phyloP scores from a whole-genome alignment of 1,140 invertebrate genomes.

The Heliconius eleuchia region DNA sequence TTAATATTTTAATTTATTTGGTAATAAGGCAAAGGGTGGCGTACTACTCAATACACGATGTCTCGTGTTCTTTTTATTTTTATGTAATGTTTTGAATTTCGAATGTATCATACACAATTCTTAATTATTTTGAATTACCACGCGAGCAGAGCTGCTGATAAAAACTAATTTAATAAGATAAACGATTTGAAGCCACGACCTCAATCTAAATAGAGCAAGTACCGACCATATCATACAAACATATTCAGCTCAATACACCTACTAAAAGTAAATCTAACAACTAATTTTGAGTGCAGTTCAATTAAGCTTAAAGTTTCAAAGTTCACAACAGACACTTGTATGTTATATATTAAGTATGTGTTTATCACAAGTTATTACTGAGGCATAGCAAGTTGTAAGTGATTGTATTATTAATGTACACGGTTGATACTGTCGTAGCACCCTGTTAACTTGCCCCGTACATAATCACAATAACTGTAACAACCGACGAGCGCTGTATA shows the following conservation, averaged over 20 bases:
- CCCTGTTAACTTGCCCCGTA: slow-evolving; percentile 52
- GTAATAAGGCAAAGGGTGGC: no score
- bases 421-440: slow-evolving; percentile 52
- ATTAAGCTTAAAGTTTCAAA: slow-evolving; percentile 1
- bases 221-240: not conserved
- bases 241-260: not conserved
- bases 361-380: slow-evolving; percentile 45
- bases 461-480: slow-evolving; percentile 68
- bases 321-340: not conserved
- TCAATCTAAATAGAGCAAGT: no score
- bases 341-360: not conserved
- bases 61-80: no score
- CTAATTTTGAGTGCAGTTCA: not conserved
- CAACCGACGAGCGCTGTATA: slow-evolving; percentile 38
- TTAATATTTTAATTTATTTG: no score
- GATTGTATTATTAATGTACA: slow-evolving; percentile 63
- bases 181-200: no score
- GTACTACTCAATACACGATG: no score
- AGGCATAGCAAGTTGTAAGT: slow-evolving; percentile 52
- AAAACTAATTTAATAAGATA: no score
- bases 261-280: not conserved
- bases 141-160: no score
- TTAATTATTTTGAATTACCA: no score
- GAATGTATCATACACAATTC: no score
- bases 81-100: no score